Percentiles rank a stretch among this genome's conserved stretches.
Evolutionary conservation across 2,888 invertebrate genomes (phyloP).

Genomic region (Epinotia ramella): DNA sequence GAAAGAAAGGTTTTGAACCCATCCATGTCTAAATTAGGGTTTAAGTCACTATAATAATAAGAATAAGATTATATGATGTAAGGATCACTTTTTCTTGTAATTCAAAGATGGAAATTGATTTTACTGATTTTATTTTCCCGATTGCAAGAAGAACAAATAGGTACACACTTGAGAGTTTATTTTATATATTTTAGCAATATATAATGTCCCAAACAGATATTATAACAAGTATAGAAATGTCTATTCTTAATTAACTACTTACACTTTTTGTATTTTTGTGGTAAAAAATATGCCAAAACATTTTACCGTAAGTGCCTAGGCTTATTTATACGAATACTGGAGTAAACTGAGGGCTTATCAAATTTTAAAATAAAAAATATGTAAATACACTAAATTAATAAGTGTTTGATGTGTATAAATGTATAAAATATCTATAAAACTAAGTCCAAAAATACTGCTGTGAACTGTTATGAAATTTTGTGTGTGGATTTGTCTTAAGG

Average conservation of each 20-base stretch:
- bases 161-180: neutral
- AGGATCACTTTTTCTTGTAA: slow-evolving; percentile 33
- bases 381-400: slow-evolving; percentile 42
- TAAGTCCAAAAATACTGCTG: slow-evolving; percentile 14
- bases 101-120: neutral
- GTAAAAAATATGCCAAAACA: slow-evolving; percentile 65
- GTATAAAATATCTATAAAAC: slow-evolving; percentile 13
- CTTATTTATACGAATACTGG: slow-evolving; percentile 54
- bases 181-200: neutral
- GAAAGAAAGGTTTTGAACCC: slow-evolving; percentile 45
- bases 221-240: neutral
- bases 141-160: neutral
- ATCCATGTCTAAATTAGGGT: slow-evolving; percentile 67
- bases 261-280: slow-evolving; percentile 11
- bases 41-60: slow-evolving; percentile 48
- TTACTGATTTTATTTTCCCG: neutral
- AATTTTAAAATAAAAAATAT: slow-evolving; percentile 21
- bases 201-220: neutral
- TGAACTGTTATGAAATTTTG: neutral
- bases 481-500: neutral
- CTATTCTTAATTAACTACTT: neutral
- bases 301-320: slow-evolving; percentile 80
- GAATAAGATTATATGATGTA: slow-evolving; percentile 46
- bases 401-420: slow-evolving; percentile 34
- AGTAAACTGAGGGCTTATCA: slow-evolving; percentile 37